Percentiles rank a stretch among this genome's conserved stretches.
These are phyloP conservation scores for Hydrochoerus hydrochaeris DNA, from an alignment of 2,113 vertebrate species.

Conservation along the genomic window DNA sequence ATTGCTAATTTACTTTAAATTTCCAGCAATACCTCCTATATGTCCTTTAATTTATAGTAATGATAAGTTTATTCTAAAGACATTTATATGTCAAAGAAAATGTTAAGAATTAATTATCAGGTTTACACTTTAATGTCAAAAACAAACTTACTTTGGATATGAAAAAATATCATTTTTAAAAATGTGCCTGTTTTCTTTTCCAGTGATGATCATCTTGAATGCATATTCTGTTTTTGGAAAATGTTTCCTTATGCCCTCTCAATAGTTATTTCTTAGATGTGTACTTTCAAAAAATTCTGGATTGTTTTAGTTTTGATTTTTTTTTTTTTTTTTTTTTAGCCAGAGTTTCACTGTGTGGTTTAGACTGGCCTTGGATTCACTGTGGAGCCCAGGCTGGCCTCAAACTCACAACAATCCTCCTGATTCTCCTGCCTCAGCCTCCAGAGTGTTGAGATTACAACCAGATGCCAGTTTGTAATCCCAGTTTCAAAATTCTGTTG, in stretches of 20 bases:
- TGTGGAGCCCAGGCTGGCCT: background rate
- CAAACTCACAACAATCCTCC: background rate
- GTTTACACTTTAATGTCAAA: conserved; percentile 35
- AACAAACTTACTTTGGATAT: conserved; percentile 7
- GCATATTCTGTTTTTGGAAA: conserved; percentile 53
- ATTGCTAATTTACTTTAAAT: background rate
- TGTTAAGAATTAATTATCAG: background rate
- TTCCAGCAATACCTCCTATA: background rate
- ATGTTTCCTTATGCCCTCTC: background rate
- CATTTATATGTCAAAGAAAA: conserved; percentile 6
- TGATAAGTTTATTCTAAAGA: conserved; percentile 44
- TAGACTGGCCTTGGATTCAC: background rate
- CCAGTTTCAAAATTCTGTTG: background rate
- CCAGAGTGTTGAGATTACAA: background rate
- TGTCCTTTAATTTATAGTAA: background rate
- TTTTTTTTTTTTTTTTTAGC: background rate
- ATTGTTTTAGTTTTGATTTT: background rate
- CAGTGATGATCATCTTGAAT: conserved; percentile 10
- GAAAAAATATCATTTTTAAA: background rate
- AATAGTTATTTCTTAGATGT: conserved; percentile 1
- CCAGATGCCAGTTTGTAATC: background rate
- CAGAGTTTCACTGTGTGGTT: background rate
- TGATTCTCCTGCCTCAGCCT: background rate
- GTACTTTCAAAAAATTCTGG: background rate
- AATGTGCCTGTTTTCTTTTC: conserved; percentile 30